A percentile compares a stretch with the other conserved stretches of the same genome.
Evolutionary conservation across 2,113 vertebrate species (phyloP).

Genomic region (Pachypanchax playfairii): DNA sequence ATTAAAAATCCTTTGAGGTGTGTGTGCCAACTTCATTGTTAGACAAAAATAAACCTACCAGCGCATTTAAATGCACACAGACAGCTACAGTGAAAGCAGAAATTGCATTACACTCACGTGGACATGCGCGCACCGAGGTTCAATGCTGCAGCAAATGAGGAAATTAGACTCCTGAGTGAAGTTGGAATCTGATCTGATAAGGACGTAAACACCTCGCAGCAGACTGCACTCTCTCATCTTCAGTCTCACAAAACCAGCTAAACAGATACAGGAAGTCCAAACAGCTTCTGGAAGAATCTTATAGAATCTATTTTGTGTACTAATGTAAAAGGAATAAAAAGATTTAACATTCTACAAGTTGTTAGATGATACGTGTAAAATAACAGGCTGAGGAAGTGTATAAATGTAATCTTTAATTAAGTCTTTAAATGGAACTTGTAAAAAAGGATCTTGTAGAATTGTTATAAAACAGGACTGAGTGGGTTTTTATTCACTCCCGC

Average conservation of each 20-base stretch:
- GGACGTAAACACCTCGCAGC: slow-evolving; percentile 46
- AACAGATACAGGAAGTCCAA: slow-evolving; percentile 11
- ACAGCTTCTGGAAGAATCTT: slow-evolving; percentile 16
- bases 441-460: background rate
- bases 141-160: slow-evolving; percentile 42
- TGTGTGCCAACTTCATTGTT: background rate
- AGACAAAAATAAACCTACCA: slow-evolving; percentile 14
- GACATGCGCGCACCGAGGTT: slow-evolving; percentile 10
- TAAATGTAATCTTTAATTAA: background rate
- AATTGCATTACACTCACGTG: slow-evolving; percentile 3
- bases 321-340: slow-evolving; percentile 6
- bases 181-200: slow-evolving; percentile 58
- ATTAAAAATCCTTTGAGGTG: slow-evolving; percentile 29
- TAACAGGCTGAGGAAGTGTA: background rate
- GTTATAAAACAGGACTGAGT: background rate
- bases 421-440: background rate
- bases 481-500: slow-evolving; percentile 11
- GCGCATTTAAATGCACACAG: slow-evolving; percentile 6
- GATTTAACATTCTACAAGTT: slow-evolving; percentile 3
- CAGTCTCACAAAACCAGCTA: background rate
- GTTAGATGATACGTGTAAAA: background rate
- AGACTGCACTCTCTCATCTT: slow-evolving; percentile 14
- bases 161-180: slow-evolving; percentile 59
- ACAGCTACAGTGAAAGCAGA: slow-evolving; percentile 6
- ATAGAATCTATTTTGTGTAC: slow-evolving; percentile 27